Conservation (phyloP, 2,113 vertebrate species). For the human region GRCh38 chr1:210197501-210198000, state of each 20-base stretch:
- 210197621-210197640: neutral
- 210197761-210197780: neutral
- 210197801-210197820: neutral
- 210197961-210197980: neutral
- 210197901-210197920: neutral
- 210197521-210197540: neutral
- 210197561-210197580: neutral
- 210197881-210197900: neutral
- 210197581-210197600: neutral
- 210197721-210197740: neutral
- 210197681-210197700: neutral
- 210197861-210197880: neutral
- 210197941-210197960: neutral
- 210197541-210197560: neutral
- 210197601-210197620: neutral
- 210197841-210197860: neutral
- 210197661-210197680: neutral
- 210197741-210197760: neutral
- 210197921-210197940: neutral
- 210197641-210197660: neutral
- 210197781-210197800: neutral
- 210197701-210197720: neutral
- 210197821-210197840: neutral
- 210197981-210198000: neutral
- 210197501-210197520: neutral